These are phyloP conservation scores for Hoplodrina ambigua DNA, from an alignment of 2,888 invertebrate species.

Conservation along the genomic window DNA sequence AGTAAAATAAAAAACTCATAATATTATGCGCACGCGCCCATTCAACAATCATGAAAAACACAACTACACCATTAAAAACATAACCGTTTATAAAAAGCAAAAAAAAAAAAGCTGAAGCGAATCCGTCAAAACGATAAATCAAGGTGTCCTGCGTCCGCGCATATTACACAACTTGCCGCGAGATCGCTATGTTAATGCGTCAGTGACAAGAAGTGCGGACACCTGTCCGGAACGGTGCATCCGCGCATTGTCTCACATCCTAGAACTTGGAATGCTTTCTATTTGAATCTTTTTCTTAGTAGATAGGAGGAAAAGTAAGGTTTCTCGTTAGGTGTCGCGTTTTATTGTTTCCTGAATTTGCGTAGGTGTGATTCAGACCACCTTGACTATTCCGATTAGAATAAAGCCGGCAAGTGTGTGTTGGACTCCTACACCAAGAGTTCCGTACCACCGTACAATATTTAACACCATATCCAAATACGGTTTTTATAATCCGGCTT, in stretches of 20 bases:
- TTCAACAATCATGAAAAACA: background rate
- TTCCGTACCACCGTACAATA: too few species aligned
- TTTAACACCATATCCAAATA: too few species aligned
- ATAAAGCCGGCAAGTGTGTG: too few species aligned
- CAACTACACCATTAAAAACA: slow-evolving; percentile 5
- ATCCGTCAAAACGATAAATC: slow-evolving; percentile 66
- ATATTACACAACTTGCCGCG: slow-evolving; percentile 58
- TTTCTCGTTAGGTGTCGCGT: slow-evolving; percentile 5
- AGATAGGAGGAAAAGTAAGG: slow-evolving; percentile 55
- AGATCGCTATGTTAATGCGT: slow-evolving; percentile 72
- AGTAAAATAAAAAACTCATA: slow-evolving; percentile 15
- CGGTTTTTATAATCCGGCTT: too few species aligned
- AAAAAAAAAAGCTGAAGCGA: slow-evolving; percentile 25
- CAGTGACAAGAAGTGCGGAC: slow-evolving; percentile 67
- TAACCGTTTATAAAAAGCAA: slow-evolving; percentile 3
- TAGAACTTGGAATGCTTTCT: slow-evolving; percentile 70
- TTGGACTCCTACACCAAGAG: too few species aligned
- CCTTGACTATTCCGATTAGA: background rate
- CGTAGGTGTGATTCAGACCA: slow-evolving; percentile 19
- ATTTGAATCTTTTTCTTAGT: slow-evolving; percentile 63
- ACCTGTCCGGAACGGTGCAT: slow-evolving; percentile 87
- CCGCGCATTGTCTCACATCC: slow-evolving; percentile 86
- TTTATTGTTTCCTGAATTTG: slow-evolving; percentile 53
- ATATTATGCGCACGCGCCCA: slow-evolving; percentile 11
- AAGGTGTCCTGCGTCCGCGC: slow-evolving; percentile 63